phyloP scores from a whole-genome alignment of 2,113 vertebrate species.

The Anser brachyrhynchus region DNA sequence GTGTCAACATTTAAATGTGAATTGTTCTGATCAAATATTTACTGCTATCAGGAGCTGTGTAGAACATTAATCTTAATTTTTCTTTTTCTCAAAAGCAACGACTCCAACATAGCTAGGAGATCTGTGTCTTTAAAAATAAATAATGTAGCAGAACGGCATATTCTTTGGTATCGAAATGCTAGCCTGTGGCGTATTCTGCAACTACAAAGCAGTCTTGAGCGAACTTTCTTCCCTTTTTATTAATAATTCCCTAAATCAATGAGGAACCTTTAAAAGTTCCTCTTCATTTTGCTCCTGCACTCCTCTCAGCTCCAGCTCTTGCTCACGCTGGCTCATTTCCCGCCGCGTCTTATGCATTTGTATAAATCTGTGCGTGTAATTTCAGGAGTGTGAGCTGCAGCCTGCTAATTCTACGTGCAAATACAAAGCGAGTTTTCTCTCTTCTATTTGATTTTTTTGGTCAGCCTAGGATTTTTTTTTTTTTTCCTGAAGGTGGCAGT shows the following conservation, averaged over 20 bases:
- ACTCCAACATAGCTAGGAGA: slow-evolving; percentile 31
- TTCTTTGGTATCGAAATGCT: slow-evolving; percentile 1
- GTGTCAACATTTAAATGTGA: slow-evolving; percentile 63
- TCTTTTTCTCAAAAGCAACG: slow-evolving; percentile 67
- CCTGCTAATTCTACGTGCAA: slow-evolving; percentile 5
- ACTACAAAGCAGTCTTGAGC: slow-evolving; percentile 10
- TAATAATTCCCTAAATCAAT: slow-evolving; percentile 47
- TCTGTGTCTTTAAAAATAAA: slow-evolving; percentile 69
- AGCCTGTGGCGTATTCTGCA: slow-evolving; percentile 2
- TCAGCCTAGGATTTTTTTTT: slow-evolving; percentile 27
- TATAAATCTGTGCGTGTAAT: neutral
- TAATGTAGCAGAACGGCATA: slow-evolving; percentile 14
- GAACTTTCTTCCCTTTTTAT: slow-evolving; percentile 57
- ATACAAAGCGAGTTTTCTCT: neutral
- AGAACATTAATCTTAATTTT: slow-evolving; percentile 51
- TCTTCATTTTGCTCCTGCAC: neutral
- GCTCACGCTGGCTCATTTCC: neutral
- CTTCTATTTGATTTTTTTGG: neutral
- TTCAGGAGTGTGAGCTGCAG: neutral
- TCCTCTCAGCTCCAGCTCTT: neutral
- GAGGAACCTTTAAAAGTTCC: slow-evolving; percentile 50
- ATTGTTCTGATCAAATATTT: slow-evolving; percentile 73
- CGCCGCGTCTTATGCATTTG: rapidly evolving
- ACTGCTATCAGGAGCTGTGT: slow-evolving; percentile 49
- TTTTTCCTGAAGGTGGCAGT: slow-evolving; percentile 85